These are phyloP conservation scores for Dicroscelio sp. DNA, from an alignment of 2,888 invertebrate species.

Conservation along the genomic window DNA sequence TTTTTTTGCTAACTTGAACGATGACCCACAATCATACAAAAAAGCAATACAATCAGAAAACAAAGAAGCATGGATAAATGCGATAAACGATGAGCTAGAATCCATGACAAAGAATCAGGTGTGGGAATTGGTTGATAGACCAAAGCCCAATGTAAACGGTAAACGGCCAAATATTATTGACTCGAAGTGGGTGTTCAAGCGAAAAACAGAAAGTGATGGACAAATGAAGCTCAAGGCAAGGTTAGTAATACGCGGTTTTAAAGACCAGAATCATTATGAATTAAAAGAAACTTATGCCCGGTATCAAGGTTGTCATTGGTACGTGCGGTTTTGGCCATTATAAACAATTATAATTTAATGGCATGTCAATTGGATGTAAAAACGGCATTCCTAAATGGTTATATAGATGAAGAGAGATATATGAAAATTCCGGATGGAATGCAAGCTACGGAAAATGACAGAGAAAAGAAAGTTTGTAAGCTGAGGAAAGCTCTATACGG, in stretches of 20 bases:
- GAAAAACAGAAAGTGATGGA: background rate
- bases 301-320: constrained; percentile 56
- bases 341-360: constrained; percentile 50
- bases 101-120: constrained; percentile 65
- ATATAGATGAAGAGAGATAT: constrained; percentile 33
- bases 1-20: constrained; percentile 38
- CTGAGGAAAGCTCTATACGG: constrained; percentile 36
- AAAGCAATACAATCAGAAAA: constrained; percentile 62
- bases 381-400: constrained; percentile 39
- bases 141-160: background rate
- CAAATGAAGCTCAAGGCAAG: background rate
- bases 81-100: constrained; percentile 50
- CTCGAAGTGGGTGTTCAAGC: too few species aligned
- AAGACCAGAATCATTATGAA: constrained; percentile 51
- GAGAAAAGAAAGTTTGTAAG: constrained; percentile 19
- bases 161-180: background rate
- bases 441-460: background rate
- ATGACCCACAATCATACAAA: constrained; percentile 44
- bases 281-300: constrained; percentile 57
- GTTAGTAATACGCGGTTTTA: too few species aligned
- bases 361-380: constrained; percentile 41
- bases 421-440: constrained; percentile 47
- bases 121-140: constrained; percentile 38
- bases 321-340: constrained; percentile 14
- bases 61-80: constrained; percentile 61